These are phyloP conservation scores for Acipenser transmontanus DNA, from an alignment of 2,797 vertebrate genomes.

Conservation along the genomic window DNA sequence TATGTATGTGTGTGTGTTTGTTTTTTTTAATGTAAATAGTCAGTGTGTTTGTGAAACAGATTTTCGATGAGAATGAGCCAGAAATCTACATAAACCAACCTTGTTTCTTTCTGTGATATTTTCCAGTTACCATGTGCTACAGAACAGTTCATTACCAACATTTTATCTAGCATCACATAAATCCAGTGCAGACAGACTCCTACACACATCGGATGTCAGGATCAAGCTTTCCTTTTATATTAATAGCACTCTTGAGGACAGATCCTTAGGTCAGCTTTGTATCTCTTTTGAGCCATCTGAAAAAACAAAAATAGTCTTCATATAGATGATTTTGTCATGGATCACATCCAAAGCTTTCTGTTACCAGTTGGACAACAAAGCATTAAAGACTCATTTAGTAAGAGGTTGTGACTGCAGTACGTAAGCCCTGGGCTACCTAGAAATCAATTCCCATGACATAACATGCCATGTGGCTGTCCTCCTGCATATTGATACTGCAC, in stretches of 20 bases:
- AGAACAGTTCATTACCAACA: constrained; percentile 45
- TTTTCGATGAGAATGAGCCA: no score
- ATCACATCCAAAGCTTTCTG: constrained; percentile 45
- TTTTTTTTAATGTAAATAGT: no score
- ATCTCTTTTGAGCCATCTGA: constrained; percentile 55
- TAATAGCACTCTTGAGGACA: constrained; percentile 33
- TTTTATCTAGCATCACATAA: constrained; percentile 52
- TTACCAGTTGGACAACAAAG: constrained; percentile 60
- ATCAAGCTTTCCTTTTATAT: constrained; percentile 44
- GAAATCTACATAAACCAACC: no score
- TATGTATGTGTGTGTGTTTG: no score
- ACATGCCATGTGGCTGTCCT: no score
- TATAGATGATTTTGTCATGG: constrained; percentile 58
- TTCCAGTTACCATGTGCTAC: constrained; percentile 23
- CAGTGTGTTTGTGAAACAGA: no score
- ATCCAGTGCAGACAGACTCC: constrained; percentile 42
- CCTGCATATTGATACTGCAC: no score
- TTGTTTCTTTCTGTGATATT: no score
- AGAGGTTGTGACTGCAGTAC: constrained; percentile 60
- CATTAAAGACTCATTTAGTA: constrained; percentile 65
- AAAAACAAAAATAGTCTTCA: constrained; percentile 47
- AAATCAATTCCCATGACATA: constrained; percentile 53
- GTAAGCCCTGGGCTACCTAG: constrained; percentile 61
- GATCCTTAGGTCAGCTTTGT: not conserved
- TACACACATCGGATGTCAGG: constrained; percentile 31